Evolutionary conservation across 2,113 vertebrate genomes (phyloP), one percentile per base, ranked within the genome.

Genomic region (Fulmarus glacialis): DNA sequence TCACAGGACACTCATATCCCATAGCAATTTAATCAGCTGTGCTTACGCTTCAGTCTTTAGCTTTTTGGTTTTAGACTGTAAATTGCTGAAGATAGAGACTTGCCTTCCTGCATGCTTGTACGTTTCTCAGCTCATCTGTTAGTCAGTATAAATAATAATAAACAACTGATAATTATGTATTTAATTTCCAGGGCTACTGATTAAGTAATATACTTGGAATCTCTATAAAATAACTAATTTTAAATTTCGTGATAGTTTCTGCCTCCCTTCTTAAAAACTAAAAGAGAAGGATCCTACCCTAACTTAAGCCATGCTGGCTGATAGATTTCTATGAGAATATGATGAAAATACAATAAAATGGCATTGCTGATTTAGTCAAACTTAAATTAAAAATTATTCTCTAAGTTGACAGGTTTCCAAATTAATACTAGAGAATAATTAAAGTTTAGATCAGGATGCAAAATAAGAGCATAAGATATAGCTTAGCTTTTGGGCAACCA

Each of bases 1-100:
- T 96, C 94, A 93, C 68, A 93, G 59, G 48, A 92, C 32, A 43
- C 27, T 97, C 72, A 91, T 64, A 67, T 84, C 22, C 88, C 81
- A 75, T 36, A 89, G 73, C n/a, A 78, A 81, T 87, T 88, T 90
- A 63, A 74, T 71, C 90, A 92, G 12, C 40, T 87, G 43, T 66
- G 63, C 82, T 95, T 94, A 75, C 0, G 0, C 67, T 93, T 90
- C 47, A 82, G 42, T 80, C 80, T 83, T 94, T 29, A 86, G 92
- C 55, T 30, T 58, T 63, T 62, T 52, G 27, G 40, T 34, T 96
- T 77, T 55, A 73, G 58, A 83, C 20, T 60, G 40, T 80, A 89
- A 81, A 68, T 53, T 84, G 43, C 60, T 93, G 60, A 92, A 91
- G 55, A 70, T 1, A 71, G n/a, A 47, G 43, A 64, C 42, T 18